Evolutionary conservation across 2,797 vertebrate genomes (phyloP), one percentile per base, ranked within the genome.

Genomic region (Schizothorax lantsangensis): DNA sequence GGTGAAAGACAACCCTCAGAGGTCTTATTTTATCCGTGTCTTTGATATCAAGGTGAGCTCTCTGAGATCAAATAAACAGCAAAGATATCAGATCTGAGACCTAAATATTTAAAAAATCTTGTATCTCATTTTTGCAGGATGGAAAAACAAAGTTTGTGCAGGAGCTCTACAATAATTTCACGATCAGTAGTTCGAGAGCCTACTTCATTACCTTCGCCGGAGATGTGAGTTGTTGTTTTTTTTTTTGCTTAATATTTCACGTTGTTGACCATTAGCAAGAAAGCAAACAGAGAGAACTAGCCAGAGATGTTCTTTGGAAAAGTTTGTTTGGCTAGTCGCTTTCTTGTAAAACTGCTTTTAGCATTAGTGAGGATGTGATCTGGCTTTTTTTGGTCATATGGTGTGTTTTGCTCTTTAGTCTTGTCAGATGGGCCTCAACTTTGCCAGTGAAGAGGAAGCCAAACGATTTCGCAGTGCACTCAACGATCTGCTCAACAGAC

Each of bases 1-100:
- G 92, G 97, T 99, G 91, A 99, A 99, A 94, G 98, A 99, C 96
- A 99, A 99, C 96, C 97, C 97, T 0, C 97, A 97, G 94, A 97
- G 98, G 92, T 99, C 98, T 1, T 99, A 99, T 95, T 99, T 97
- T 95, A 97, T 99, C 94, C 95, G 98, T 90, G 97, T 99, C 92
- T 98, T 97, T 90, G 98, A 99, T 94, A 98, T 99, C 91, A 99
- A 98, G 96, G 98, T 99, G 91, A 96, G 95, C 14, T 89, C 10
- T 33, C 17, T 21, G 52, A 40, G 36, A 72, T 59, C 15, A 72
- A 45, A 83, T 73, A 54, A 54, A 40, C 2, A 23, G 52, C 49
- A 71, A 19, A 40, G 38, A 17, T 52, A 8, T 62, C 9, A 30
- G 40, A 43, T 45, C 52, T 36, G 6, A 54, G 8, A 54, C 47